Evolutionary conservation across 2,113 vertebrate species (phyloP).

Genomic region (Poeciliopsis retropinna): DNA sequence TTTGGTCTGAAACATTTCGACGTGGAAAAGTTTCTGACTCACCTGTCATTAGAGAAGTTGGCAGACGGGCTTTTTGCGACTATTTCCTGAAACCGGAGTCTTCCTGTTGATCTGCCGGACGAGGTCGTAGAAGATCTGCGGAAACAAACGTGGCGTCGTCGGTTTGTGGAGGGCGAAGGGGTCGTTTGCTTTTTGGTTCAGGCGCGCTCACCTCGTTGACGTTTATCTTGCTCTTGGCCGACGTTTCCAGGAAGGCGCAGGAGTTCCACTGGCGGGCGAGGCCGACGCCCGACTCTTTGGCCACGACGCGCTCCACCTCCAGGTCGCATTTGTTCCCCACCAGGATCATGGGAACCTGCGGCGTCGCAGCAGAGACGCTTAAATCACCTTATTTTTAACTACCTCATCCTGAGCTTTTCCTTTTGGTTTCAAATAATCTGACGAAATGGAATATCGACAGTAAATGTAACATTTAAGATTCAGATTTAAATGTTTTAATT

Average conservation of each 20-base stretch:
- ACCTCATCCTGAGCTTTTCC: too few relatives aligned
- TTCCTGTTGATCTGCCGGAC: conserved; percentile 76
- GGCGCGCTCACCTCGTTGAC: conserved; percentile 89
- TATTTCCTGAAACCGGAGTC: conserved; percentile 67
- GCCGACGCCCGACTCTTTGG: conserved; percentile 95
- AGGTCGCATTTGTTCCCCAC: conserved; percentile 98
- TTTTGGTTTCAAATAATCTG: too few relatives aligned
- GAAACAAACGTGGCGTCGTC: not conserved
- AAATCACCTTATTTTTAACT: too few relatives aligned
- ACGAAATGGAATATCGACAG: too few relatives aligned
- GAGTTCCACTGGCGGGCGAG: conserved; percentile 97
- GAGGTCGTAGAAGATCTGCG: conserved; percentile 74
- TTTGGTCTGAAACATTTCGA: not conserved
- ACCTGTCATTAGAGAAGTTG: conserved; percentile 74
- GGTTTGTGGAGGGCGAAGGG: not conserved
- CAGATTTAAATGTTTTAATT: too few relatives aligned
- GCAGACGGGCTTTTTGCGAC: conserved; percentile 69
- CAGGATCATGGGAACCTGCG: conserved; percentile 97
- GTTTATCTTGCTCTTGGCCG: conserved; percentile 99
- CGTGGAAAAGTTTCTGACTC: not conserved
- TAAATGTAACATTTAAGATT: too few relatives aligned
- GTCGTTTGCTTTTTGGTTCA: too few relatives aligned
- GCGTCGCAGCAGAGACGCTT: not conserved
- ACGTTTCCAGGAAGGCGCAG: conserved; percentile 98
- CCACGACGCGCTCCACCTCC: conserved; percentile 98